Base-by-base conservation (phyloP, 2,888 invertebrate species). In the Melolontha melolontha region DNA sequence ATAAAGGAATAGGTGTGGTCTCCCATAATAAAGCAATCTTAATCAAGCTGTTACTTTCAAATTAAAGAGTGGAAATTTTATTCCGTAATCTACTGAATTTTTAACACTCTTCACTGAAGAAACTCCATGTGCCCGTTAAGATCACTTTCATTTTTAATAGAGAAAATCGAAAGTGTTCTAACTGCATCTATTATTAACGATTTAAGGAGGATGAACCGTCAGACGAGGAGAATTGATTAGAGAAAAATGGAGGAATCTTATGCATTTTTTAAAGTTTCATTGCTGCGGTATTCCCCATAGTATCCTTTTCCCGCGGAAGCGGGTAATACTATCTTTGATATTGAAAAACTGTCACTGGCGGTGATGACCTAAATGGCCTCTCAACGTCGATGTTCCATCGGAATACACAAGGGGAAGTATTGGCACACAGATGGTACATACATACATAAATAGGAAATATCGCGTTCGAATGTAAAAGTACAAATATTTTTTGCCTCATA, bases 281-380 rank as follows among this genome's bases (percentile, higher is more conserved):
- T 39, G 14, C 39, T 54, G 54, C 40, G 40, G 40, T 54, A 54
- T 54, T 54, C 54, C 40, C 54, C n/a, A 6, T 12, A 12, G 54
- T 17, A 54, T 40, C 17, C 54, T 54, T 54, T 54, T 40, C 40
- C 16, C 40, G 17, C 40, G 34, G 7, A 22, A 22, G 17, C 54
- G 40, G 40, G 17, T 54, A 54, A 40, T 40, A 54, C 40, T 39
- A 41, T 40, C 40, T 54, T 8, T 54, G 54, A 54, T 54, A 54
- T 54, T 54, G 54, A 54, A 54, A 54, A 54, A 40, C 54, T 40
- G 54, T 54, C 54, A 54, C 54, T 14, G 54, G 39, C 54, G 54
- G 10, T 54, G 39, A 54, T 54, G 41, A 40, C 11, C 41, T 40
- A 54, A 54, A 40, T 54, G 40, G 17, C 40, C 54, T 54, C 14